Conservation (phyloP, 2,113 vertebrate species). For the Heteronetta atricapilla region DNA sequence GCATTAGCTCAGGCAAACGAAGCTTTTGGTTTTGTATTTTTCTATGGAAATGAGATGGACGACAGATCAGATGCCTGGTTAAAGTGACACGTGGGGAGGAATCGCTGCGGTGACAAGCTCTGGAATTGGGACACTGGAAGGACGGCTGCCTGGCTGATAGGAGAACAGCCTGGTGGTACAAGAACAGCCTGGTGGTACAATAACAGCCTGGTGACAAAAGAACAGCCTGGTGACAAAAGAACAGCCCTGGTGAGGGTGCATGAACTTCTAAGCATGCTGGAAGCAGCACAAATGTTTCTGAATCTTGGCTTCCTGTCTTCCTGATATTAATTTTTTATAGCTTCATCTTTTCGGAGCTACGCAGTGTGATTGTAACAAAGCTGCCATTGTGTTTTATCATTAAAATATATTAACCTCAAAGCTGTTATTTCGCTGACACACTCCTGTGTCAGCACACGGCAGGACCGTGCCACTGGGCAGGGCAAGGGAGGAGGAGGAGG, state of each 20-base stretch:
- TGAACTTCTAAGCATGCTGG: not conserved
- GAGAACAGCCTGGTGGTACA: not conserved
- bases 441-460: fast-evolving
- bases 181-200: not conserved
- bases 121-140: not conserved
- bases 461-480: fast-evolving
- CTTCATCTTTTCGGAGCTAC: not conserved
- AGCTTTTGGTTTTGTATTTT: conserved; percentile 5
- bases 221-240: not conserved
- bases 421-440: not conserved
- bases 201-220: too few relatives aligned
- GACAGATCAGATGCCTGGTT: not conserved
- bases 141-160: not conserved
- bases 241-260: not conserved
- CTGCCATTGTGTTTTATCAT: not conserved
- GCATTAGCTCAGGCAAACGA: conserved; percentile 19
- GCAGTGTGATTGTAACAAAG: not conserved
- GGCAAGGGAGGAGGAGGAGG: not conserved
- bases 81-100: not conserved
- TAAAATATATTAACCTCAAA: not conserved
- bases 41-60: not conserved
- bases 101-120: not conserved
- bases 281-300: not conserved
- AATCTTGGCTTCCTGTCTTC: conserved; percentile 3
- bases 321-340: not conserved